Evolutionary conservation across 2,888 invertebrate species (phyloP), one percentile per base, ranked within the genome.

Genomic region (Ormyrus labotus): DNA sequence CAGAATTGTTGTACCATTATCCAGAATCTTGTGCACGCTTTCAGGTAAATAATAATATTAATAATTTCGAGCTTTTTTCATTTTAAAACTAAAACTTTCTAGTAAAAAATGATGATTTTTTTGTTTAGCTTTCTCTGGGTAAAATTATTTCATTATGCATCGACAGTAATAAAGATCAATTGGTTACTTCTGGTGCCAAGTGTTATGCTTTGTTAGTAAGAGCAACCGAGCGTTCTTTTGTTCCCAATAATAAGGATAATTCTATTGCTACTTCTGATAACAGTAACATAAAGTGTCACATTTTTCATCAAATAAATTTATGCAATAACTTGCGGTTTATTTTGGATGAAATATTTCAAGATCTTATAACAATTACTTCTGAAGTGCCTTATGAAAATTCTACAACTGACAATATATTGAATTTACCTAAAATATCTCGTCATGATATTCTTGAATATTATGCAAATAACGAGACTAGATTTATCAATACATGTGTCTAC

Each of bases 291-390:
- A 80, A 58, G 3, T 82, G 79, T 58, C 78, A 82, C 9, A 50
- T 74, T 74, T 71, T 48, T 57, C 70, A 82, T 71, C 82, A 82
- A 82, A 71, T 80, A 63, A 55, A 74, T 78, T 82, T 90, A 48
- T 90, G 90, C 71, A 88, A 89, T 71, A 88, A 84, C 74, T 85
- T 90, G 10, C 86, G 87, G 13, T 19, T 51, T 47, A 88, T 90
- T 83, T 86, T 90, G 85, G 85, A 89, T 80, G 85, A 87, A 75
- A 71, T 90, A 45, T 89, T 90, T 83, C 80, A 84, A 47, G 84
- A 85, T 80, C 80, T 88, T 68, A 70, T 87, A 11, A 87, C 87
- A 75, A 67, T 86, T 34, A 83, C 9, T 58, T 65, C 58, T 34
- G 78, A 81, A 55, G 47, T 73, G 5, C 61, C 68, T 6, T 57